Evolutionary conservation across 1,140 invertebrate genomes (phyloP), one percentile per base, ranked within the genome.

Genomic region (Grapholita molesta): DNA sequence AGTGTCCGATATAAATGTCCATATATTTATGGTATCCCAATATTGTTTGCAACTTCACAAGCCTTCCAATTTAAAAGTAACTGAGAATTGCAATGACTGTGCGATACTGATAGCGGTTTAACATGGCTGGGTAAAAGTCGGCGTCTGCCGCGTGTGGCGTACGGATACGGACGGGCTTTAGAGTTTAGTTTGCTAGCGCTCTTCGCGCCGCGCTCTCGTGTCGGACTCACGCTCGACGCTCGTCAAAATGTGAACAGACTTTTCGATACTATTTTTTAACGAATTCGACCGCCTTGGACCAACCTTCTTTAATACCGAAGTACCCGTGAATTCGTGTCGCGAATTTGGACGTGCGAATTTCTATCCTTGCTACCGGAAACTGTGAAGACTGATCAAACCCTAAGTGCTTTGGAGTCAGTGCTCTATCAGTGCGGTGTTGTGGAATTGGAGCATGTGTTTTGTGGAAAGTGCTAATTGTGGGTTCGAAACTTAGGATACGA

Each of bases 121-220:
- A 84, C 72, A 83, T 73, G 80, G 81, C 73, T 76, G 86, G 75
- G 78, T 90, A 85, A 87, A 84, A 87, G 87, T 89, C 89, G 88
- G 88, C 87, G 87, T 88, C 87, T 85, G 82, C 83, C 85, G 85
- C 75, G 77, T 86, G 82, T 86, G 82, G 83, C 85, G 24, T 28
- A 25, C 76, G 82, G 79, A 79, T 80, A 79, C 80, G 68, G 72
- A 70, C 77, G 83, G 81, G 77, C 84, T 82, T 91, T 83, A 89
- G 80, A 77, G 82, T 80, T 91, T 83, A 90, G 89, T 91, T 87
- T 88, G 89, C 84, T 89, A 77, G 86, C 89, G 89, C 84, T 84
- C 76, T 75, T 80, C 84, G 89, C 86, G 87, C 85, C 82, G 89
- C 87, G 86, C 84, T 86, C 87, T 84, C 88, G 89, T 84, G 79